Base-by-base conservation (phyloP, 2,888 invertebrate genomes). In the Diarsia rubi region DNA sequence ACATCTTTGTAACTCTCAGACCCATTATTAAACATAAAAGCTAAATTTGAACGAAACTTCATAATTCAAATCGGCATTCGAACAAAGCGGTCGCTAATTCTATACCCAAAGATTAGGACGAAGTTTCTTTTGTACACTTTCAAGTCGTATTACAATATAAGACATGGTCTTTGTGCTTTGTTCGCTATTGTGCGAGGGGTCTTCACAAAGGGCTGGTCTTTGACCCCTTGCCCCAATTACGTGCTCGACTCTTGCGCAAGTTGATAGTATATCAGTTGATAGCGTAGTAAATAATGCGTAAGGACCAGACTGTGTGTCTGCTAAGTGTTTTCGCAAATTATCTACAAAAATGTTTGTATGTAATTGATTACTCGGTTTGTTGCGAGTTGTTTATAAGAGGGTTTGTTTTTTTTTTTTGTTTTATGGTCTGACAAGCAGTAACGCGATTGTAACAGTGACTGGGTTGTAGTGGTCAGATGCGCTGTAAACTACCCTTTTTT, bases 151-250 rank as follows among this genome's bases (percentile, higher is more conserved):
- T 82, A 88, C 86, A 86, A 79, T 85, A 79, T 82, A 84, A 86
- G 86, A 86, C 81, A 85, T 59, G 79, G 80, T 80, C 83, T 84
- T 88, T 81, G 73, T 82, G 82, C 77, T 86, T 80, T 88, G 87
- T 87, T 75, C 57, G 49, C 78, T 76, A 79, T 88, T 88, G 88
- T 88, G 77, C 86, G 77, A 85, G 81, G 81, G 88, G 88, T 90
- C 86, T 81, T 83, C 83, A 91, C 89, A 91, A 93, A 89, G 86
- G 88, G 81, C 88, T 90, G 94, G 93, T 93, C 92, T 94, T 92
- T 93, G 94, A 94, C 93, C 95, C 89, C 88, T 79, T 92, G 91
- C 82, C 92, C 92, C 88, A 92, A 90, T 94, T 93, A 88, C 85
- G 87, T 81, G 81, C 82, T 64, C 79, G 81, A 83, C 87, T 82